Evolutionary conservation across 2,797 vertebrate species (phyloP).

Genomic region (Syngnathus acus): DNA sequence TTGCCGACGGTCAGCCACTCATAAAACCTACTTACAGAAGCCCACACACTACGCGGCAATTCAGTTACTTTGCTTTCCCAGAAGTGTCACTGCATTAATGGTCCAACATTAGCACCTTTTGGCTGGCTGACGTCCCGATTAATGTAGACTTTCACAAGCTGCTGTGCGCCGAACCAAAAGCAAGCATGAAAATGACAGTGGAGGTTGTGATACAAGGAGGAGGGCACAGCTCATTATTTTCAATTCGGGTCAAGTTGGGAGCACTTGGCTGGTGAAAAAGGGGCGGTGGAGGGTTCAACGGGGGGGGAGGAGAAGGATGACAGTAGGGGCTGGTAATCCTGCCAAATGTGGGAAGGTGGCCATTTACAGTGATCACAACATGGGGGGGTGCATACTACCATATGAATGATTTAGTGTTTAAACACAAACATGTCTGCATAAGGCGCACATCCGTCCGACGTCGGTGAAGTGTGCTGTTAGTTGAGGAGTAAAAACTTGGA

Average conservation of each 20-base stretch:
- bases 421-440: slow-evolving; percentile 43
- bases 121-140: slow-evolving; percentile 17
- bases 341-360: slow-evolving; percentile 59
- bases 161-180: slow-evolving; percentile 21
- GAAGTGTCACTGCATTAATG: slow-evolving; percentile 24
- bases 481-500: slow-evolving; percentile 22
- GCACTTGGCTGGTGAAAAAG: slow-evolving; percentile 26
- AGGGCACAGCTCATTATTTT: slow-evolving; percentile 65
- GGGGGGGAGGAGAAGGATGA: neutral
- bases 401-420: slow-evolving; percentile 62
- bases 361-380: slow-evolving; percentile 62
- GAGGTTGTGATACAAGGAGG: slow-evolving; percentile 17
- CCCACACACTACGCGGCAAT: neutral
- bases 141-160: slow-evolving; percentile 26
- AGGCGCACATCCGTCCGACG: slow-evolving; percentile 33
- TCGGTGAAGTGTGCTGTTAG: slow-evolving; percentile 18
- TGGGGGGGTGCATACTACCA: slow-evolving; percentile 18
- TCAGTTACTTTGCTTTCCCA: slow-evolving; percentile 3
- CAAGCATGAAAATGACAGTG: slow-evolving; percentile 33
- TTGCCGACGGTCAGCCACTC: no score
- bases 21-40: neutral
- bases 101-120: slow-evolving; percentile 22
- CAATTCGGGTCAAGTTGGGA: slow-evolving; percentile 71
- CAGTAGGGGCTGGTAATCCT: slow-evolving; percentile 41
- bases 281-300: slow-evolving; percentile 9